phyloP scores from a whole-genome alignment of 92 coral and sea anemone species.

The Chrysogorgia sp. region DNA sequence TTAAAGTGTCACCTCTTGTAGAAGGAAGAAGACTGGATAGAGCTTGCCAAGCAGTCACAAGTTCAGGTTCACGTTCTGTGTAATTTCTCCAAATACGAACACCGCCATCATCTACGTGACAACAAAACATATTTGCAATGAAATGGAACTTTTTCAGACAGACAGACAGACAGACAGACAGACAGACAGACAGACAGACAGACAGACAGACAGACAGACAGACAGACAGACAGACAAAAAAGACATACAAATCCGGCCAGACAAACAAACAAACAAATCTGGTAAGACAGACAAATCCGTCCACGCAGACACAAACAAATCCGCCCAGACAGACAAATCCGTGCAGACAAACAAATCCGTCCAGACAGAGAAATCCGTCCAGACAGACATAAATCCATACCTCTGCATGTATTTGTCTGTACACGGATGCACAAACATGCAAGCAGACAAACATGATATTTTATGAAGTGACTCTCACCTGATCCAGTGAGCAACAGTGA shows the following conservation, averaged over 20 bases:
- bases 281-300: too few species aligned
- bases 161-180: background rate
- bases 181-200: background rate
- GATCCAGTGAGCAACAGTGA: conserved; percentile 88
- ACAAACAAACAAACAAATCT: too few species aligned
- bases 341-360: too few species aligned
- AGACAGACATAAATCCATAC: too few species aligned
- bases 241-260: too few species aligned
- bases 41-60: conserved; percentile 98
- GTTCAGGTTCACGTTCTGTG: conserved; percentile 64
- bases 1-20: conserved; percentile 73
- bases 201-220: background rate
- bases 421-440: too few species aligned
- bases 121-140: background rate
- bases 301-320: too few species aligned
- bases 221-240: background rate
- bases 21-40: conserved; percentile 93
- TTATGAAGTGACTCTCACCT: conserved; percentile 74
- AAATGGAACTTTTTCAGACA: background rate
- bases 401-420: too few species aligned
- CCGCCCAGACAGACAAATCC: too few species aligned
- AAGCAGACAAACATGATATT: too few species aligned
- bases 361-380: too few species aligned
- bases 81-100: conserved; percentile 86
- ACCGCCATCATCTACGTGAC: conserved; percentile 82